phyloP scores from a whole-genome alignment of 2,888 invertebrate species.

The Dysmachus trigonus region DNA sequence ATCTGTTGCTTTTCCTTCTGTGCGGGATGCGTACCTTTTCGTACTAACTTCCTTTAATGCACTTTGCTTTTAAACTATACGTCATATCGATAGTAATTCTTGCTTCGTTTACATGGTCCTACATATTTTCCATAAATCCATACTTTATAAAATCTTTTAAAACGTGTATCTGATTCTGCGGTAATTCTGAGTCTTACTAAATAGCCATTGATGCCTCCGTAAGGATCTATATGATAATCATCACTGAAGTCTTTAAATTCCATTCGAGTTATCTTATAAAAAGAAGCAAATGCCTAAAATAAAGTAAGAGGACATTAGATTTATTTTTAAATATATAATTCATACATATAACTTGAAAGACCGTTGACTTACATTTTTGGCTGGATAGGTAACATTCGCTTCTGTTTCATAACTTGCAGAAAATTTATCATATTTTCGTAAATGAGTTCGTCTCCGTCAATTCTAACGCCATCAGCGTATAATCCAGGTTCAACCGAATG shows the following conservation, averaged over 20 bases:
- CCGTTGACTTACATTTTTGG: background rate
- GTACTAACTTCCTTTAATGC: no score
- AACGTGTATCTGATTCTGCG: background rate
- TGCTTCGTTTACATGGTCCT: background rate
- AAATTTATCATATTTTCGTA: background rate
- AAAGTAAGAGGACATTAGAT: background rate
- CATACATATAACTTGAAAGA: background rate
- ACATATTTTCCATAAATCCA: background rate
- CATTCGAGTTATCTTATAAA: background rate
- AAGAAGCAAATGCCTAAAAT: background rate
- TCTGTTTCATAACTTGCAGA: background rate
- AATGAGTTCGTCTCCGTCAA: background rate
- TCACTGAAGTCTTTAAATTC: background rate
- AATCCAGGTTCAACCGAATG: background rate
- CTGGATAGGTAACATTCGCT: background rate
- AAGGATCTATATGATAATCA: background rate
- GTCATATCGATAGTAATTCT: no score
- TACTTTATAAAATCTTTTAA: background rate
- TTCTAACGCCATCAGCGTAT: background rate
- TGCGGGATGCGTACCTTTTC: no score
- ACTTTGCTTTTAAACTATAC: no score
- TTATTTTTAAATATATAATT: no score
- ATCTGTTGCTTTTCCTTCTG: no score
- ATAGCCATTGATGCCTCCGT: background rate
- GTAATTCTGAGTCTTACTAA: background rate